Evolutionary conservation across 1,140 invertebrate genomes (phyloP).

Genomic region (Holcopasites calliopsidis): DNA sequence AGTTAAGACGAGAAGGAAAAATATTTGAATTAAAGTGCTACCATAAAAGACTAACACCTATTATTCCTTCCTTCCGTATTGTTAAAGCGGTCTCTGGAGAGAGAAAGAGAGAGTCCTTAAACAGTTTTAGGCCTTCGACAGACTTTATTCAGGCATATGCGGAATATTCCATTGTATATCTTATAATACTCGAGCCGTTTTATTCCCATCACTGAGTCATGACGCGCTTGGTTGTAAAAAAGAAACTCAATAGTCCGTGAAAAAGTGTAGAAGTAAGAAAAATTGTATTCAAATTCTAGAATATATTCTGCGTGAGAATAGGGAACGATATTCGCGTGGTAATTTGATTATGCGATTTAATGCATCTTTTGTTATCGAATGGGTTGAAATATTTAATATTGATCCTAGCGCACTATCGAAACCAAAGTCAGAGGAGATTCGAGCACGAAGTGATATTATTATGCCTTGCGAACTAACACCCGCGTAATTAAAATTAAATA

Average conservation of each 20-base stretch:
- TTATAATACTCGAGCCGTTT: slow-evolving; percentile 18
- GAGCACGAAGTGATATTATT: neutral
- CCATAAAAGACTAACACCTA: no score
- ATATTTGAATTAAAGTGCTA: no score
- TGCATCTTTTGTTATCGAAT: no score
- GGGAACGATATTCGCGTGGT: neutral
- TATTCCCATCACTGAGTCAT: slow-evolving; percentile 40
- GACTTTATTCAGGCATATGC: slow-evolving; percentile 24
- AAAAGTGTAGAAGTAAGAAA: neutral
- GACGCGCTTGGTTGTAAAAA: slow-evolving; percentile 23
- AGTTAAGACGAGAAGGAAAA: neutral
- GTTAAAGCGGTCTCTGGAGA: no score
- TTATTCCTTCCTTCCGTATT: no score
- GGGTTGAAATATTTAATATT: neutral
- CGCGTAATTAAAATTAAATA: slow-evolving; percentile 45
- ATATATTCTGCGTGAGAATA: slow-evolving; percentile 31
- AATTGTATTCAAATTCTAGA: slow-evolving; percentile 33
- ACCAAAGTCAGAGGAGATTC: neutral
- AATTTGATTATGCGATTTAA: neutral
- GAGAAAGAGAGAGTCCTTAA: neutral
- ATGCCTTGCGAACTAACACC: slow-evolving; percentile 3
- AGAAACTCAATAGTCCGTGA: slow-evolving; percentile 32
- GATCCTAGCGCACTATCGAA: no score
- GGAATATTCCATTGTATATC: slow-evolving; percentile 39
- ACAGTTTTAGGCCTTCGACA: slow-evolving; percentile 13